Evolutionary conservation across 2,113 vertebrate species (phyloP).

Genomic region (Plecturocebus donacophilus): DNA sequence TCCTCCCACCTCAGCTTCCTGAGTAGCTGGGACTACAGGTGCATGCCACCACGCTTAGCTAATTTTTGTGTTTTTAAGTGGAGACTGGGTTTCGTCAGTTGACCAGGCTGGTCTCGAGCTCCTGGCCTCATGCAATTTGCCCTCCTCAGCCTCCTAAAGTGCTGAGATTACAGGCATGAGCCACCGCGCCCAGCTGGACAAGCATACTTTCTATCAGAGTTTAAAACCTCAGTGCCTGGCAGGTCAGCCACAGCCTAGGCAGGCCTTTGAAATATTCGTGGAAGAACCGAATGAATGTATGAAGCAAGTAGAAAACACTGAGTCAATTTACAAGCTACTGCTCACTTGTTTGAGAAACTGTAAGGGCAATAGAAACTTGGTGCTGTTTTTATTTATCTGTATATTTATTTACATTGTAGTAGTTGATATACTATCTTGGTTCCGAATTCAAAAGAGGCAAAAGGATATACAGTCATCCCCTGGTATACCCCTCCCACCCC

Average conservation of each 20-base stretch:
- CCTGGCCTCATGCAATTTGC: too few relatives aligned
- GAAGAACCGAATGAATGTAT: neutral
- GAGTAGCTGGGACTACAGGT: too few relatives aligned
- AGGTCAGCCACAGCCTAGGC: neutral
- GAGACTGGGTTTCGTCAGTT: too few relatives aligned
- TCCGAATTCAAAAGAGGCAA: neutral
- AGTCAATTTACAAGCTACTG: neutral
- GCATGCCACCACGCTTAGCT: too few relatives aligned
- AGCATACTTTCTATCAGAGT: neutral
- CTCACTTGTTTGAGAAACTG: neutral
- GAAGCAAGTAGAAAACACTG: neutral
- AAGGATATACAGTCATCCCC: neutral
- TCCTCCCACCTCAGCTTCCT: too few relatives aligned
- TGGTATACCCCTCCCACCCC: neutral
- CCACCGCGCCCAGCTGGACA: too few relatives aligned
- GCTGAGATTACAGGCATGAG: too few relatives aligned
- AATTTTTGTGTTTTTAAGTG: neutral
- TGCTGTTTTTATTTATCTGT: neutral
- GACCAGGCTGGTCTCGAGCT: too few relatives aligned
- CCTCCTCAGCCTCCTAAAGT: too few relatives aligned
- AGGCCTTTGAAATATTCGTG: neutral
- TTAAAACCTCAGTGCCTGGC: neutral
- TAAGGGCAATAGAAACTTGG: neutral
- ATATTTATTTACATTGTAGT: neutral
- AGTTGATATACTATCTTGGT: too few relatives aligned